These are phyloP conservation scores for Girardinus metallicus DNA, from an alignment of 2,797 vertebrate species.

Conservation along the genomic window DNA sequence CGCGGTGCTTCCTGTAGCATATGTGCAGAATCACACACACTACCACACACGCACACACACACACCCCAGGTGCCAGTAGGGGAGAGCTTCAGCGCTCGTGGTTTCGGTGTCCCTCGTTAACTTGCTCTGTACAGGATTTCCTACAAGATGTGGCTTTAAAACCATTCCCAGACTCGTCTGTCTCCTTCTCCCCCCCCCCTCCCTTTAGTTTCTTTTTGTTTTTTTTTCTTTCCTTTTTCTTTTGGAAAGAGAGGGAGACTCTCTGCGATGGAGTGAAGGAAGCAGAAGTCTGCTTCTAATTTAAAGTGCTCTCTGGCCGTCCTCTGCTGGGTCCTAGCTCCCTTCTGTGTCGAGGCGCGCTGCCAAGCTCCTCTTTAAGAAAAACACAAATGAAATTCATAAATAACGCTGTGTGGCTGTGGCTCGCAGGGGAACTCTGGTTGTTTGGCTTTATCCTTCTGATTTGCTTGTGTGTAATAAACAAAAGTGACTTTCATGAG, in stretches of 20 bases:
- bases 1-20: constrained; percentile 33
- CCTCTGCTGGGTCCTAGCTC: constrained; percentile 81
- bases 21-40: constrained; percentile 3
- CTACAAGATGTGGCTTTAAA: constrained; percentile 78
- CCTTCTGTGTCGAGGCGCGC: constrained; percentile 47
- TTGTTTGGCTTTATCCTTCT: constrained; percentile 42
- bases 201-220: constrained; percentile 37
- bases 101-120: constrained; percentile 80
- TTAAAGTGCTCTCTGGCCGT: constrained; percentile 67
- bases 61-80: constrained; percentile 41
- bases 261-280: constrained; percentile 42
- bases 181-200: constrained; percentile 39
- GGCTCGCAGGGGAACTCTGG: constrained; percentile 55
- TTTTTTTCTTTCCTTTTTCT: constrained; percentile 42
- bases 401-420: constrained; percentile 64
- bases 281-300: constrained; percentile 82
- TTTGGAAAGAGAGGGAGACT: constrained; percentile 31
- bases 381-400: constrained; percentile 69
- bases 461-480: constrained; percentile 8
- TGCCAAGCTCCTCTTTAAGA: constrained; percentile 63
- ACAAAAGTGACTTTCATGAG: constrained; percentile 10
- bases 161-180: constrained; percentile 73
- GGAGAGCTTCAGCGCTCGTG: constrained; percentile 65
- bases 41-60: not conserved
- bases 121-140: constrained; percentile 85